phyloP scores from a whole-genome alignment of 2,113 vertebrate species.

The Siniperca chuatsi region DNA sequence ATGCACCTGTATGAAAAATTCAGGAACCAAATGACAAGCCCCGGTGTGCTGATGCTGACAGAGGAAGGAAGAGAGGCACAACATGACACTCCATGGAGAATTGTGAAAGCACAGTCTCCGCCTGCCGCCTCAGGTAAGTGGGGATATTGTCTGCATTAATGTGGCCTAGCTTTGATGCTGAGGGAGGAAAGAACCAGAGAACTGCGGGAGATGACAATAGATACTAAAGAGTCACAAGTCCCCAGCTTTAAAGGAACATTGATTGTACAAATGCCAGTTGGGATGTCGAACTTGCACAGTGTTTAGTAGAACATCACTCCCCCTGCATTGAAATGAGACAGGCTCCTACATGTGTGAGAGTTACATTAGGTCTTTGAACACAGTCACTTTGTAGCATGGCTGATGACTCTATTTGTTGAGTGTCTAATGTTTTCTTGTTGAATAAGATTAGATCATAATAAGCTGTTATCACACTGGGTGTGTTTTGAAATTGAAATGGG shows the following conservation, averaged over 20 bases:
- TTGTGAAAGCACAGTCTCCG: constrained; percentile 80
- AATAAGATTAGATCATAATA: constrained; percentile 43
- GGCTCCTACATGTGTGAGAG: constrained; percentile 66
- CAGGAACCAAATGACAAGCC: constrained; percentile 80
- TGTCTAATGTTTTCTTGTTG: constrained; percentile 28
- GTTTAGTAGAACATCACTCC: constrained; percentile 78
- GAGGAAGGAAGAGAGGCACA: constrained; percentile 71
- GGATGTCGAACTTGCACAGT: constrained; percentile 68
- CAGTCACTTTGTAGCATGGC: constrained; percentile 57
- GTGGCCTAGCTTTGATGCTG: constrained; percentile 82
- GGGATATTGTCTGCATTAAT: constrained; percentile 80
- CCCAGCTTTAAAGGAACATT: constrained; percentile 79
- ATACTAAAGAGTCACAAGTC: constrained; percentile 79
- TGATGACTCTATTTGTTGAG: constrained; percentile 66
- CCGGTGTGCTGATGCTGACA: constrained; percentile 67
- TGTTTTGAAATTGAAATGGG: constrained; percentile 43
- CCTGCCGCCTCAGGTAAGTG: constrained; percentile 82
- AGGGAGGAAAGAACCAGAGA: constrained; percentile 66
- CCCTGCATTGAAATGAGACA: constrained; percentile 70
- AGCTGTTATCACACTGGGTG: constrained; percentile 18
- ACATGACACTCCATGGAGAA: constrained; percentile 76
- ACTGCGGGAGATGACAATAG: constrained; percentile 70
- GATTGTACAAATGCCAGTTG: constrained; percentile 77
- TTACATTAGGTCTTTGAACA: constrained; percentile 64
- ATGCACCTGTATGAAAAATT: constrained; percentile 79